Conservation (phyloP, 2,113 vertebrate genomes). For the Ochotona princeps region DNA sequence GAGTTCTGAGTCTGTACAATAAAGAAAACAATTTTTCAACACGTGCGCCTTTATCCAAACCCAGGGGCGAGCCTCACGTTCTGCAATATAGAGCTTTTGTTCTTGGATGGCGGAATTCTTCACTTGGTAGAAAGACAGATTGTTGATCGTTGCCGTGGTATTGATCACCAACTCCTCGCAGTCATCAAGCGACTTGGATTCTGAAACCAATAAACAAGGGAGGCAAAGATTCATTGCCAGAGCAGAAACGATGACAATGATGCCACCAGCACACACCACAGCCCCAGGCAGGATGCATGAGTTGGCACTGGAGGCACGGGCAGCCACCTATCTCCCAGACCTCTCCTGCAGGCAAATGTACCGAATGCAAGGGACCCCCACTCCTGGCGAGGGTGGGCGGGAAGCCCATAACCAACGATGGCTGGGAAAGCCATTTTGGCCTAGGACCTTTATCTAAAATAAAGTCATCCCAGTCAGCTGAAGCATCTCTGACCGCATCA, state of each 20-base stretch:
- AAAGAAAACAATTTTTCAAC: neutral
- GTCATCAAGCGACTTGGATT: slow-evolving; percentile 88
- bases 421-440: neutral
- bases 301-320: fast-evolving
- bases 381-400: neutral
- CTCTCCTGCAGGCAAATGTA: neutral
- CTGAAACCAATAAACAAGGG: slow-evolving; percentile 82
- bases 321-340: neutral
- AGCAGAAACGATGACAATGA: neutral
- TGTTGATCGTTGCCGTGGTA: slow-evolving; percentile 92
- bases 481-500: neutral
- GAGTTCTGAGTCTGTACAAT: slow-evolving; percentile 11
- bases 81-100: slow-evolving; percentile 87
- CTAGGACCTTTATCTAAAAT: neutral
- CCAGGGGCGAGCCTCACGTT: slow-evolving; percentile 87
- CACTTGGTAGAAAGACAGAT: slow-evolving; percentile 94
- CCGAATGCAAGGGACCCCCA: too few relatives aligned
- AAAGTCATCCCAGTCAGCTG: neutral
- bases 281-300: too few relatives aligned
- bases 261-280: too few relatives aligned
- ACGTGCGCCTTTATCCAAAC: neutral
- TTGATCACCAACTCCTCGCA: slow-evolving; percentile 94
- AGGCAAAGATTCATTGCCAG: neutral
- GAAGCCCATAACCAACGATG: neutral
- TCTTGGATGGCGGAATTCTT: slow-evolving; percentile 87